These are phyloP conservation scores for Hippolais icterina DNA, from an alignment of 2,113 vertebrate genomes.

Conservation along the genomic window DNA sequence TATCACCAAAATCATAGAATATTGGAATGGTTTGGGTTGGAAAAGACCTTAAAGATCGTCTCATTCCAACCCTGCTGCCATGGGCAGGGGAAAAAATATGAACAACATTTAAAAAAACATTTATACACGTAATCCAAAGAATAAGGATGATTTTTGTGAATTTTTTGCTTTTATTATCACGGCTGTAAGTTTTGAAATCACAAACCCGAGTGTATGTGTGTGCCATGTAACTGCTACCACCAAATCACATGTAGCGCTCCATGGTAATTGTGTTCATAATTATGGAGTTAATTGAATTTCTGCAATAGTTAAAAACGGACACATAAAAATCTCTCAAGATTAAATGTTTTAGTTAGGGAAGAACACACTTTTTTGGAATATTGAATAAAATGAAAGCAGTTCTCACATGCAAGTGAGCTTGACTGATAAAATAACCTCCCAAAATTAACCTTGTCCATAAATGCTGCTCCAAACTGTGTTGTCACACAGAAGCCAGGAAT, in stretches of 20 bases:
- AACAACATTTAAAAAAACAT: not conserved
- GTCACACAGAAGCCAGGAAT: not conserved
- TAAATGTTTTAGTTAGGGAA: not conserved
- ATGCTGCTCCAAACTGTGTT: not conserved
- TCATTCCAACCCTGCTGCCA: not conserved
- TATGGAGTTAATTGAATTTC: constrained; percentile 54
- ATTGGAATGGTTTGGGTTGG: not conserved
- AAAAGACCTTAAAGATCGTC: not conserved
- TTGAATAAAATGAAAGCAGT: not conserved
- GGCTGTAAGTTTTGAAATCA: not conserved
- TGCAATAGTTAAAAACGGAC: constrained; percentile 9
- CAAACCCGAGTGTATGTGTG: not conserved
- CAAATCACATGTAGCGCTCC: constrained; percentile 9
- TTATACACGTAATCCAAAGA: not conserved
- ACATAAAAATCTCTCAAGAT: constrained; percentile 37
- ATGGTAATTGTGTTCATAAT: constrained; percentile 49
- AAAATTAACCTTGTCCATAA: not conserved
- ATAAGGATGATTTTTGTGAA: not conserved
- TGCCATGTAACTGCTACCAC: not conserved
- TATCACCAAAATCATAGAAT: not conserved
- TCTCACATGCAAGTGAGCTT: not conserved
- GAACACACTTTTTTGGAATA: not conserved
- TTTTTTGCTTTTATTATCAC: not conserved
- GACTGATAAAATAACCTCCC: not conserved
- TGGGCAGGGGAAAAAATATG: not conserved